Base-by-base conservation (phyloP, 2,888 invertebrate genomes). In the Congeria kusceri region DNA sequence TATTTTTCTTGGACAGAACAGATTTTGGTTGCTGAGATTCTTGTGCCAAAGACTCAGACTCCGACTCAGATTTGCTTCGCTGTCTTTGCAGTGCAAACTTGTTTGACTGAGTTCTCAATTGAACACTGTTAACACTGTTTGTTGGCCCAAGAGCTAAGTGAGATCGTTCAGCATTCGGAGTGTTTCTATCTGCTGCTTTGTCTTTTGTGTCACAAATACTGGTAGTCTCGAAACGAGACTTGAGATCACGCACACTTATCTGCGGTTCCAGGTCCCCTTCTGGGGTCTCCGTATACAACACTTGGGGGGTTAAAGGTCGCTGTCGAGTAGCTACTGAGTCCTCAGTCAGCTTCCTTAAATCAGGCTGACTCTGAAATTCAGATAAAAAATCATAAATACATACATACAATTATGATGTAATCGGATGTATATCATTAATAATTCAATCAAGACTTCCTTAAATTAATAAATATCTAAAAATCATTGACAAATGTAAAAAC, bases 1-100 rank as follows among this genome's bases (percentile, higher is more conserved):
- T 90, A 64, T 86, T 84, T 67, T 83, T 88, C 74, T 90, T 91
- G 3, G 86, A 68, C 28, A 91, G 79, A n/a, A 87, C 91, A 49
- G 91, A 90, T 73, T 91, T 91, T 20, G 90, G 90, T 84, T 86
- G 87, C 20, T 79, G 82, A 32, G 86, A 84, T 28, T 78, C 74
- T 18, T 85, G 80, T 20, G 62, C 73, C 11, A 73, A 59, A 63
- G 81, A 82, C 59, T 87, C 87, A 15, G 91, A 91, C 71, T 91
- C 91, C 4, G 90, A 90, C 73, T 89, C 90, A 77, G 90, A 90
- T 15, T 90, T 77, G 29, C 86, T 86, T 77, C 91, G 56, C 32
- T 83, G 80, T 15, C 44, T 65, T 20, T 62, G 32, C 18, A 23
- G 9, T 46, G 32, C 32, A n/a, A 25, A 23, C 53, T n/a, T 49